Evolutionary conservation across 2,888 invertebrate species (phyloP).

Genomic region (Cylindroiulus punctatus): DNA sequence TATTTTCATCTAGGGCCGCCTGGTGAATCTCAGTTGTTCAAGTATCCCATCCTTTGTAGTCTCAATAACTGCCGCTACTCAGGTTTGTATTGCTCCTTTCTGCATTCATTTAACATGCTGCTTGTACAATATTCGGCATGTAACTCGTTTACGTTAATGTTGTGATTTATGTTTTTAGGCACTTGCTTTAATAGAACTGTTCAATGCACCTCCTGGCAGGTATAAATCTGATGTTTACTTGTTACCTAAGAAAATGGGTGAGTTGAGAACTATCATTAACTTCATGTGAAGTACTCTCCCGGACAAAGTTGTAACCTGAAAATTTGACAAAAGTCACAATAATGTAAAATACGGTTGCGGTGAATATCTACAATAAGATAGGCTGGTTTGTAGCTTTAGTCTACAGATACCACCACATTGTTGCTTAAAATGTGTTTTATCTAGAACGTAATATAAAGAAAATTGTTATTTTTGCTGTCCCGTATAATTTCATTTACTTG

Average conservation of each 20-base stretch:
- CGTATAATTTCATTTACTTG: neutral
- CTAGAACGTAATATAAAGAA: too few species aligned
- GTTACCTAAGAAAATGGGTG: slow-evolving; percentile 98
- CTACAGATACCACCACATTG: too few species aligned
- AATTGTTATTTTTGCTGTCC: too few species aligned
- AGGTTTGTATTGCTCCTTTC: slow-evolving; percentile 68
- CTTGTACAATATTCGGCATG: slow-evolving; percentile 12
- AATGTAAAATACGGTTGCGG: too few species aligned
- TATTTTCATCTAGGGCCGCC: slow-evolving; percentile 74
- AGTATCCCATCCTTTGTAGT: slow-evolving; percentile 98
- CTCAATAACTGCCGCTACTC: slow-evolving; percentile 96
- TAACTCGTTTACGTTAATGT: neutral
- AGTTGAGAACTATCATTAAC: slow-evolving; percentile 61
- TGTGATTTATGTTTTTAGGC: slow-evolving; percentile 69
- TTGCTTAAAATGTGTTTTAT: too few species aligned
- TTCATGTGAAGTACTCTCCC: too few species aligned
- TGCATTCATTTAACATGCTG: neutral
- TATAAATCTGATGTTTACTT: slow-evolving; percentile 98
- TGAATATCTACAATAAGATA: too few species aligned
- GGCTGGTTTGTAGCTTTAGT: too few species aligned
- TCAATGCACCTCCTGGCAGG: slow-evolving; percentile 92
- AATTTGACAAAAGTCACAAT: too few species aligned
- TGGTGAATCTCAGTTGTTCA: slow-evolving; percentile 94
- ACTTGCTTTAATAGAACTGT: slow-evolving; percentile 94
- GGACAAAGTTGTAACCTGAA: too few species aligned